phyloP scores from a whole-genome alignment of 2,888 invertebrate species.

The Phyllotreta cruciferae region DNA sequence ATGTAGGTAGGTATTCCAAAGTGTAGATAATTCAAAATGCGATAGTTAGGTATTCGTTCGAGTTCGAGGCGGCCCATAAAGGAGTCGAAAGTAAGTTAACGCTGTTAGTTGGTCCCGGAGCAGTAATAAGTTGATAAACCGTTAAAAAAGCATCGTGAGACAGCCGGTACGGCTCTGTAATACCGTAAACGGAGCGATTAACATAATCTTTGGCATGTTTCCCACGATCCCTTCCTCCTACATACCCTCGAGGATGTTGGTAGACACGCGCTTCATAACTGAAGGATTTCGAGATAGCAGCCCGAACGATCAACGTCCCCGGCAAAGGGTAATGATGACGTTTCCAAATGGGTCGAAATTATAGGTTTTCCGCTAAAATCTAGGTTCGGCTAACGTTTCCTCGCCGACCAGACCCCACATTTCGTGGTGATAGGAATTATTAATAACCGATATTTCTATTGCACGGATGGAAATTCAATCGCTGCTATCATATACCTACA shows the following conservation, averaged over 20 bases:
- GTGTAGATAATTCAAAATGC: no score
- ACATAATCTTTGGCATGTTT: slow-evolving; percentile 50
- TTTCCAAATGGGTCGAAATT: slow-evolving; percentile 30
- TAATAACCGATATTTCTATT: slow-evolving; percentile 15
- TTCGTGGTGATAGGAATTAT: slow-evolving; percentile 22
- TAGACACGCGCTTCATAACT: slow-evolving; percentile 56
- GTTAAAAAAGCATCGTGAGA: slow-evolving; percentile 21
- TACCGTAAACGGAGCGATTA: slow-evolving; percentile 45
- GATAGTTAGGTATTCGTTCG: no score
- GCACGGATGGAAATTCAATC: no score
- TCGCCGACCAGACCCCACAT: slow-evolving; percentile 23
- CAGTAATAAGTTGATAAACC: slow-evolving; percentile 18
- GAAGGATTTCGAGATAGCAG: slow-evolving; percentile 35
- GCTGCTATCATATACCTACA: no score
- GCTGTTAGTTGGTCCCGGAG: slow-evolving; percentile 5
- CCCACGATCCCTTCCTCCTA: slow-evolving; percentile 55
- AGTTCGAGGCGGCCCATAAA: no score
- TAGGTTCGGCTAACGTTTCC: slow-evolving; percentile 22
- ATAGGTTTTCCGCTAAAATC: slow-evolving; percentile 28
- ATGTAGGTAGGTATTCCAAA: no score
- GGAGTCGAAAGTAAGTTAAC: neutral
- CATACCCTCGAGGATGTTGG: slow-evolving; percentile 57
- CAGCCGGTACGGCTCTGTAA: slow-evolving; percentile 39
- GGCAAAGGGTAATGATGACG: slow-evolving; percentile 31
- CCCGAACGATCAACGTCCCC: slow-evolving; percentile 24